phyloP scores from a whole-genome alignment of 2,797 vertebrate genomes.

The Gambelia wislizenii region DNA sequence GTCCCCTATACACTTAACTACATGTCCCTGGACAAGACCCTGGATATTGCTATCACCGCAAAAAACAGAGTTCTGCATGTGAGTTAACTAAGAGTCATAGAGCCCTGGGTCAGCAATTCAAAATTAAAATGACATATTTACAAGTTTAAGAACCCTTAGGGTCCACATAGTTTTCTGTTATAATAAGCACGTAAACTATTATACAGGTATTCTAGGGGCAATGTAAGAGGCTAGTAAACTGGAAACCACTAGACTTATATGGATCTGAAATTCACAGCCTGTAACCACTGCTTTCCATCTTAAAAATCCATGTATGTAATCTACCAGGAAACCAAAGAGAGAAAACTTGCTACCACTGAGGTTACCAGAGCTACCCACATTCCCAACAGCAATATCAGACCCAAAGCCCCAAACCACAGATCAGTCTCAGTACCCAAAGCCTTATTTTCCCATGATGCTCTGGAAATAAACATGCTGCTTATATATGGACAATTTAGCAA shows the following conservation, averaged over 20 bases:
- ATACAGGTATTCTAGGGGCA: neutral
- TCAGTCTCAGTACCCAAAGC: neutral
- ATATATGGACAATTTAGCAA: neutral
- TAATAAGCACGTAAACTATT: neutral
- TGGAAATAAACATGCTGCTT: neutral
- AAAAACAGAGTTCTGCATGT: neutral
- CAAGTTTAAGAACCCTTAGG: neutral
- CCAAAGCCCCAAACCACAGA: neutral
- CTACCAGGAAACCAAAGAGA: constrained; percentile 9
- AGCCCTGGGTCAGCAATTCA: neutral
- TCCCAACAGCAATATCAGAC: neutral
- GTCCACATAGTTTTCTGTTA: neutral
- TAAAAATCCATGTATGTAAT: neutral
- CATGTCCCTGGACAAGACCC: neutral
- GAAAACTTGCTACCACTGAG: neutral
- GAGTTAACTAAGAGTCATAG: neutral
- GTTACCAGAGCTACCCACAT: neutral
- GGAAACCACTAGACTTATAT: neutral
- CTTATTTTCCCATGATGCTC: neutral
- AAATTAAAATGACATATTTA: neutral
- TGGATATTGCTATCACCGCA: neutral
- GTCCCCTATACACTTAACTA: neutral
- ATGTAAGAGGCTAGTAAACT: neutral
- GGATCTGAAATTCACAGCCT: neutral
- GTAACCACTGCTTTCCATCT: neutral